Base-by-base conservation (phyloP, 1,140 invertebrate species). In the Aphis craccivora region DNA sequence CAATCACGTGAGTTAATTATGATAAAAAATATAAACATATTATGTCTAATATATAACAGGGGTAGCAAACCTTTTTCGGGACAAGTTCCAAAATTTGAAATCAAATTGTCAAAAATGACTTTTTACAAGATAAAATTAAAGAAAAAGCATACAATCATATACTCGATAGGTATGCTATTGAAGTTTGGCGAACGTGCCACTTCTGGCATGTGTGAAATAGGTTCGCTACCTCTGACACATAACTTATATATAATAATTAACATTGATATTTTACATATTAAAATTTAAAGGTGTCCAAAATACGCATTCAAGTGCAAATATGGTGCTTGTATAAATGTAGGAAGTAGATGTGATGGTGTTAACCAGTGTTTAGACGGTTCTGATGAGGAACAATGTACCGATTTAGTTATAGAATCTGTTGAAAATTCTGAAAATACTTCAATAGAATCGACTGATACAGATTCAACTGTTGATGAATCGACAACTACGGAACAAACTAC, bases 271-370 rank as follows among this genome's bases (percentile, higher is more conserved):
- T 84, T 43, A 25, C 25, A 43, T 40, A 40, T 51, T 51, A 20
- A 51, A 14, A 51, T 51, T 84, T 90, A 60, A 40, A 90, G 89
- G 23, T 90, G 89, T 90, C 89, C 89, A 60, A 43, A 2, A 55
- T 90, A 55, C 4, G n/a, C 37, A 25, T 90, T 90, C 84, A 95
- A 51, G 11, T 93, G 95, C 51, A 95, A 96, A 94, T 96, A 96
- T 35, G 96, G 96, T 8, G 95, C 95, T 93, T 98, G 98, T 94
- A 96, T 98, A 48, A 95, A 96, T 1, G 93, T 95, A 0, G 94
- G 95, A 2, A 95, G 96, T 60, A 96, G 98, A 94, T 94, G 94
- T 91, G 94, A 94, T 94, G 94, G 94, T 20, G 35, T 60, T 30
- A 45, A 35, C 25, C 83, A 84, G 5, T 84, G 83, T 14, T 5